A percentile compares a stretch with the other conserved stretches of the same genome.
These are phyloP conservation scores for Spea hammondii DNA, from an alignment of 2,797 vertebrate genomes.

Conservation along the genomic window DNA sequence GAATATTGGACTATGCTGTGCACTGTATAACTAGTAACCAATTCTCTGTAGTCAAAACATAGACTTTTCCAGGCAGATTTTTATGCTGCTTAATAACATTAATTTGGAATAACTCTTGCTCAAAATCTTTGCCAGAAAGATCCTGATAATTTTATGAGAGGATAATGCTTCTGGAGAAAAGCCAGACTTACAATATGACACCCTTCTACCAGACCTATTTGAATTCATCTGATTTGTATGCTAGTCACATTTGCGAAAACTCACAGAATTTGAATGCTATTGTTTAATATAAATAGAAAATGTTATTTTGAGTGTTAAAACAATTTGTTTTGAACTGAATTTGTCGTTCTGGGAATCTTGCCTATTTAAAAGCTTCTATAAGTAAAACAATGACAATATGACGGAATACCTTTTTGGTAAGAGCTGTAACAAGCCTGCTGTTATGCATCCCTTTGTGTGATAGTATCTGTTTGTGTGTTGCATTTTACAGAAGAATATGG, in stretches of 20 bases:
- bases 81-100: slow-evolving; percentile 67
- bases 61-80: slow-evolving; percentile 62
- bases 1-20: slow-evolving; percentile 59
- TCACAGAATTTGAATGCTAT: slow-evolving; percentile 13
- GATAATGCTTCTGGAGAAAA: slow-evolving; percentile 48
- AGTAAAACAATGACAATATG: no score
- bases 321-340: no score
- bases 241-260: slow-evolving; percentile 40
- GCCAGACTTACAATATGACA: slow-evolving; percentile 44
- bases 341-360: background rate
- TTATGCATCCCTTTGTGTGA: no score
- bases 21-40: slow-evolving; percentile 55
- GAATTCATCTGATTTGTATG: slow-evolving; percentile 30
- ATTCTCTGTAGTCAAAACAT: slow-evolving; percentile 56
- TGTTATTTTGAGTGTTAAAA: slow-evolving; percentile 4
- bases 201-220: slow-evolving; percentile 42
- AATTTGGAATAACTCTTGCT: slow-evolving; percentile 62
- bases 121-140: slow-evolving; percentile 46
- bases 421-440: no score
- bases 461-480: no score
- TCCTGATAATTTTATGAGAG: slow-evolving; percentile 53
- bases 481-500: no score
- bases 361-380: no score
- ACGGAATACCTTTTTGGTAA: no score
- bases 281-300: slow-evolving; percentile 19